A percentile compares a stretch with the other conserved stretches of the same genome.
phyloP scores from a whole-genome alignment of 2,113 vertebrate species.

The Pyxicephalus adspersus region DNA sequence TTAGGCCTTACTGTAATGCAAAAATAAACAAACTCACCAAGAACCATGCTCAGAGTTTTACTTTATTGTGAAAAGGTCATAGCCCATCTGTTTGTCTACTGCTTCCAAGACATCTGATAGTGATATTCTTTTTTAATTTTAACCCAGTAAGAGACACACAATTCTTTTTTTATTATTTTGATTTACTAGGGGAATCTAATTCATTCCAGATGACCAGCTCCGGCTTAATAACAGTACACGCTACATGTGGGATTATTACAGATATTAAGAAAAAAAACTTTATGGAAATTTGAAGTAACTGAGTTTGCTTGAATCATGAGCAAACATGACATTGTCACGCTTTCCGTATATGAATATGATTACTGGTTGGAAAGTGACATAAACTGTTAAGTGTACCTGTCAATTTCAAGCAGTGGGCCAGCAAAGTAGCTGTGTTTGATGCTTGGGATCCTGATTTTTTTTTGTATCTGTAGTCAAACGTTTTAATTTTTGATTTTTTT shows the following conservation, averaged over 20 bases:
- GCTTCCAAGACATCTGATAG: conserved; percentile 68
- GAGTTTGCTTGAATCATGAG: neutral
- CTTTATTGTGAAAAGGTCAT: conserved; percentile 64
- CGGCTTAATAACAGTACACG: conserved; percentile 34
- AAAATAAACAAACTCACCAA: conserved; percentile 60
- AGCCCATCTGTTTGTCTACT: conserved; percentile 63
- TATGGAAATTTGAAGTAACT: neutral
- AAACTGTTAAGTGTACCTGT: too few relatives aligned
- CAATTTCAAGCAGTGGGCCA: too few relatives aligned
- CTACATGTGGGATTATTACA: conserved; percentile 43
- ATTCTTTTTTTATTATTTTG: conserved; percentile 58
- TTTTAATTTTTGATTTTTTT: too few relatives aligned
- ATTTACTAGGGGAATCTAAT: conserved; percentile 47
- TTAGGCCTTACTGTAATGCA: conserved; percentile 55
- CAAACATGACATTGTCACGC: neutral
- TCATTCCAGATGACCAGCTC: conserved; percentile 40
- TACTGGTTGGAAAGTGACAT: too few relatives aligned
- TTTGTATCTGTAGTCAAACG: too few relatives aligned
- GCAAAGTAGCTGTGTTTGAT: too few relatives aligned
- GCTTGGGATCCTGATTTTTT: too few relatives aligned
- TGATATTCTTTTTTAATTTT: conserved; percentile 65
- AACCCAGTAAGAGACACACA: conserved; percentile 64
- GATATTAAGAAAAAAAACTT: conserved; percentile 31
- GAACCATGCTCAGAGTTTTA: conserved; percentile 61
- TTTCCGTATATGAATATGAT: neutral